Percentiles rank a stretch among this genome's conserved stretches.
Conservation (phyloP, 2,888 invertebrate species). For the Agrotis clavis region DNA sequence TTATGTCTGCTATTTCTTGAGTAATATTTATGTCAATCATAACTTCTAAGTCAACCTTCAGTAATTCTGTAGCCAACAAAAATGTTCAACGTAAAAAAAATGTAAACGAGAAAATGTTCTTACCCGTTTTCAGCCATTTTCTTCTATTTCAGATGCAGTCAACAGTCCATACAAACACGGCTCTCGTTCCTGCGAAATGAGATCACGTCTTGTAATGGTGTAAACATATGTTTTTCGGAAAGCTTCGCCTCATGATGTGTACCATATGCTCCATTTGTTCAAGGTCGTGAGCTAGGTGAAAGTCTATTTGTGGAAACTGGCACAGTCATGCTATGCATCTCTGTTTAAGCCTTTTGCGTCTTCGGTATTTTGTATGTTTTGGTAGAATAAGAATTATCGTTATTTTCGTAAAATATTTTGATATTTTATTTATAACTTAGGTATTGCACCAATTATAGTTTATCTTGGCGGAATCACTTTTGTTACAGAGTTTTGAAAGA, state of each 20-base stretch:
- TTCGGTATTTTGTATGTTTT: constrained; percentile 6
- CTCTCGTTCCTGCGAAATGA: constrained; percentile 75
- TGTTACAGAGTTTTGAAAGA: not conserved
- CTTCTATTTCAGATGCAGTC: constrained; percentile 61
- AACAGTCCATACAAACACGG: constrained; percentile 68
- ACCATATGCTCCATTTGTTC: constrained; percentile 62
- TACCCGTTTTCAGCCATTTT: constrained; percentile 87
- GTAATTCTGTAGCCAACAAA: not conserved
- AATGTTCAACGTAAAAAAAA: constrained; percentile 1
- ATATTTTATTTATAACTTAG: no score
- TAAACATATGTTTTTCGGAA: constrained; percentile 74
- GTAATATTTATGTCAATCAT: constrained; percentile 34
- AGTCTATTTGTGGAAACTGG: constrained; percentile 68
- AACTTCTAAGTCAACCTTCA: constrained; percentile 23
- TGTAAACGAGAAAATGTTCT: constrained; percentile 56
- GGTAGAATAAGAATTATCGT: not conserved
- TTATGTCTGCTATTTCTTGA: constrained; percentile 26
- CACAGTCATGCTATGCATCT: constrained; percentile 51
- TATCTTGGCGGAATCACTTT: no score
- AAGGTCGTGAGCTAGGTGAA: constrained; percentile 69
- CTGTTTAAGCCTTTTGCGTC: constrained; percentile 25
- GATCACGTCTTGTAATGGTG: constrained; percentile 73
- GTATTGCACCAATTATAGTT: no score
- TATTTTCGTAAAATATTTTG: no score
- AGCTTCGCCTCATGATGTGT: constrained; percentile 64